Conservation (phyloP, 2,888 invertebrate genomes). For the Amorpha juglandis region DNA sequence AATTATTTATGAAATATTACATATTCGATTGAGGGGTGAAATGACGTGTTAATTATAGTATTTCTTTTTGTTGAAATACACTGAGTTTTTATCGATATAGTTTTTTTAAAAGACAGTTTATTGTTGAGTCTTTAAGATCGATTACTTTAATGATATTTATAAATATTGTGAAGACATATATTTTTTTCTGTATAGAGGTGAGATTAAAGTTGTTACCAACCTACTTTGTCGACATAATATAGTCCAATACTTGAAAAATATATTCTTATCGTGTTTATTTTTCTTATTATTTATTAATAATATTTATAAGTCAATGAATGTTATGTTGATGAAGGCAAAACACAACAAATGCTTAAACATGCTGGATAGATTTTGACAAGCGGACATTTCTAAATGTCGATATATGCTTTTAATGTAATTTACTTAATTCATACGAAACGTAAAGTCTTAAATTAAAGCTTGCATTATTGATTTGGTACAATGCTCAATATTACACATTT, state of each 20-base stretch:
- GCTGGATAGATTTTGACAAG: neutral
- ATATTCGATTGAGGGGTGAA: neutral
- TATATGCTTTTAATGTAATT: neutral
- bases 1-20: neutral
- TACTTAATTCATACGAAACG: constrained; percentile 40
- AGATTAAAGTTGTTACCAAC: neutral
- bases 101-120: constrained; percentile 17
- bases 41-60: neutral
- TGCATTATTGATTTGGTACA: constrained; percentile 58
- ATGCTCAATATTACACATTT: constrained; percentile 63
- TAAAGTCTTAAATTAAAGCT: constrained; percentile 55
- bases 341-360: neutral
- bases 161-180: constrained; percentile 40
- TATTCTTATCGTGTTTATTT: neutral
- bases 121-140: neutral
- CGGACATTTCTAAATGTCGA: neutral
- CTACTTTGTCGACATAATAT: neutral
- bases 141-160: constrained; percentile 19
- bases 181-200: neutral
- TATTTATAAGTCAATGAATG: neutral
- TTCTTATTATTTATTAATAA: neutral
- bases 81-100: neutral
- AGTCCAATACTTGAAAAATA: neutral
- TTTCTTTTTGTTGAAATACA: neutral
- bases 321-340: neutral